These are phyloP conservation scores for Pollimyrus isidori DNA, from an alignment of 2,113 vertebrate genomes.

Conservation along the genomic window DNA sequence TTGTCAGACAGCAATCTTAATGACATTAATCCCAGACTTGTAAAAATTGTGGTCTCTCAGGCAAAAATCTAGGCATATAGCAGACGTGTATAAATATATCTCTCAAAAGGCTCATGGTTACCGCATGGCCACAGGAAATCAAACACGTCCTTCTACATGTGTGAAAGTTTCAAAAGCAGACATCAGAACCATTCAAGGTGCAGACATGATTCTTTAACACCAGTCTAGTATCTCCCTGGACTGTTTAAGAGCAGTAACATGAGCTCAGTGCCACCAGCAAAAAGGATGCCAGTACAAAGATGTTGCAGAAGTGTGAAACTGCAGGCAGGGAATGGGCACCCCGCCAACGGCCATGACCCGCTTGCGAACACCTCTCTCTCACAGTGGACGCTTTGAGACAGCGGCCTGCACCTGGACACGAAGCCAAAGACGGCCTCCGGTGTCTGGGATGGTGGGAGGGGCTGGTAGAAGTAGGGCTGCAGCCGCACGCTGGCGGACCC, in stretches of 20 bases:
- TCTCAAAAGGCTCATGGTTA: background rate
- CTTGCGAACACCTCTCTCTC: background rate
- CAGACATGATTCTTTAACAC: background rate
- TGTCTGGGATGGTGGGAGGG: background rate
- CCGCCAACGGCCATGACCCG: background rate
- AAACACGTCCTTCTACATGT: background rate
- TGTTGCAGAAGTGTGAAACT: constrained; percentile 3
- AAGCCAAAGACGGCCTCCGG: background rate
- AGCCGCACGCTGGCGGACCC: background rate
- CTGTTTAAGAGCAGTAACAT: background rate
- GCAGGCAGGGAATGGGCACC: background rate
- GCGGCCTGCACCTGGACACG: background rate
- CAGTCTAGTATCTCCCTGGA: background rate
- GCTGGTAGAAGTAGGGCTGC: too few species aligned
- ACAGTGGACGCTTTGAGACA: background rate
- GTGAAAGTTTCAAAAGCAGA: background rate
- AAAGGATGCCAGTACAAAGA: background rate
- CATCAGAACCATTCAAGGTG: background rate
- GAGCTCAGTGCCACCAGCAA: background rate
- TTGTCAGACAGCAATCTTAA: background rate
- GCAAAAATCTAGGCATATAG: background rate
- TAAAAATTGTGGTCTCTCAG: background rate
- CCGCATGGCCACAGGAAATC: background rate
- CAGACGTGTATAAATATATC: background rate
- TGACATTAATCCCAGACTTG: background rate